phyloP scores from a whole-genome alignment of 2,113 vertebrate species.

The Malurus cyaneus region DNA sequence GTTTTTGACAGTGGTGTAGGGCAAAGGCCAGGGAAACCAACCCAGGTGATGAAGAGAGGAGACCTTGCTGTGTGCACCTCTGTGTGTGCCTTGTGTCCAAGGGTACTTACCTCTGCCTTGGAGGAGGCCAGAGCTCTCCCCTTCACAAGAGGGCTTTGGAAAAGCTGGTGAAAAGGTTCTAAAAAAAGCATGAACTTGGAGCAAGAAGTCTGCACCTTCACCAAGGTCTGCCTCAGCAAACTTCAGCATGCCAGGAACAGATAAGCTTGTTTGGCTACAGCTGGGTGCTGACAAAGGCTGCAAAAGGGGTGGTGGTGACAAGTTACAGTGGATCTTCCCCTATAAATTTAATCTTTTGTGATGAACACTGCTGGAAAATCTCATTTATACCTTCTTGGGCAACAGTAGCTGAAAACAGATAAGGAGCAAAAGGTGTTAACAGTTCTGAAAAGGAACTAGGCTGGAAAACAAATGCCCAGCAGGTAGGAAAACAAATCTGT shows the following conservation, averaged over 20 bases:
- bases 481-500: slow-evolving; percentile 24
- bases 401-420: background rate
- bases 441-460: background rate
- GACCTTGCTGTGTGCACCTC: background rate
- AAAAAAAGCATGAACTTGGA: background rate
- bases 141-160: background rate
- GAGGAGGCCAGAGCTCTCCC: background rate
- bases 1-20: background rate
- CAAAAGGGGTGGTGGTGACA: background rate
- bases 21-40: background rate
- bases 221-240: background rate
- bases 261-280: background rate
- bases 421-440: background rate
- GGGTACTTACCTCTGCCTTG: rapidly evolving
- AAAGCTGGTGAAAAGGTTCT: background rate
- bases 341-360: background rate
- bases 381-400: background rate
- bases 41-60: background rate
- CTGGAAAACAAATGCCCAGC: background rate
- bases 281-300: background rate
- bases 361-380: background rate
- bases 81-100: rapidly evolving
- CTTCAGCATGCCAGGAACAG: background rate
- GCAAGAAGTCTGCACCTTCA: background rate
- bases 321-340: background rate